Conservation (phyloP, 2,113 vertebrate species). For the Peromyscus maniculatus region DNA sequence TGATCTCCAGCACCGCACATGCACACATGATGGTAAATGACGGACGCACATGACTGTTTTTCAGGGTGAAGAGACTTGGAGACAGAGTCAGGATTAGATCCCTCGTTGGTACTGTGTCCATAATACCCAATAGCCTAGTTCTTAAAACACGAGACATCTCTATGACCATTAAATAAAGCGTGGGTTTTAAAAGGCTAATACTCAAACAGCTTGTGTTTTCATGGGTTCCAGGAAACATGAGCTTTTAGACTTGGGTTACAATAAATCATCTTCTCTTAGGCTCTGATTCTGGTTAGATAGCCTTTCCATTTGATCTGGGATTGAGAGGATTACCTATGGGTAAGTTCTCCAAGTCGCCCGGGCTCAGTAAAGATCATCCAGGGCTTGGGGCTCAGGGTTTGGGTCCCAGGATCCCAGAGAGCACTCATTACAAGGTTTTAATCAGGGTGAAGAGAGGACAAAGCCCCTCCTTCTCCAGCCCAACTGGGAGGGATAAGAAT, state of each 20-base stretch:
- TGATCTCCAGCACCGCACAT: background rate
- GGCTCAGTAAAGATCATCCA: background rate
- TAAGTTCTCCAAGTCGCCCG: background rate
- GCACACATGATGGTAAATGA: background rate
- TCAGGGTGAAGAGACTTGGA: background rate
- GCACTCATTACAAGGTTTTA: background rate
- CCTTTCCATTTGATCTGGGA: conserved; percentile 15
- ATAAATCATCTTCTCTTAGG: conserved; percentile 46
- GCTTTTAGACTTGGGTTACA: conserved; percentile 49
- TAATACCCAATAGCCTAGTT: background rate
- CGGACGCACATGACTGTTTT: background rate
- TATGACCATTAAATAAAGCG: conserved; percentile 50
- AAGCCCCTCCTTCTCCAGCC: too few relatives aligned
- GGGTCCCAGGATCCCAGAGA: background rate
- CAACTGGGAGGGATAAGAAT: background rate
- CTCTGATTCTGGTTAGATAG: conserved; percentile 50
- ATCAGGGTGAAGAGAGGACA: background rate
- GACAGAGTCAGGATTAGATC: background rate
- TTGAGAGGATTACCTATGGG: background rate
- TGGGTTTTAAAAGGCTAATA: conserved; percentile 56
- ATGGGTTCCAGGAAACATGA: conserved; percentile 15
- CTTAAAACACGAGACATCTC: conserved; percentile 9
- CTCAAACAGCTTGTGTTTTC: conserved; percentile 25
- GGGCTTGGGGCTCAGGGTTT: background rate
- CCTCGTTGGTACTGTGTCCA: background rate